Percentiles rank a stretch among this genome's conserved stretches.
Evolutionary conservation across 2,797 vertebrate species (phyloP).

Genomic region (Macroramphosus scolopax): DNA sequence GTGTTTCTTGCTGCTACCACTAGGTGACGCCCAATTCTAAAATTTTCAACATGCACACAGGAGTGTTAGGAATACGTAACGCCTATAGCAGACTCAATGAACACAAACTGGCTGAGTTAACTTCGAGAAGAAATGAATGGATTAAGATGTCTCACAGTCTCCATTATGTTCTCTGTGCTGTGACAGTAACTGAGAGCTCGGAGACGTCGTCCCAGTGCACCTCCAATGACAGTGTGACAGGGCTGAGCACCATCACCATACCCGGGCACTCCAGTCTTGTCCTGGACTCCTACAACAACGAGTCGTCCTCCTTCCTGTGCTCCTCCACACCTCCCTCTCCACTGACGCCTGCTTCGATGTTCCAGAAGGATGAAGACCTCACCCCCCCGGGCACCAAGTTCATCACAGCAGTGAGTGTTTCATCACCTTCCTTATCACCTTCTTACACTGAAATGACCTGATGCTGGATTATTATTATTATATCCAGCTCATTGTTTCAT

Average conservation of each 20-base stretch:
- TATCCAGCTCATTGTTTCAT: too few relatives aligned
- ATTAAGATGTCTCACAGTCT: background rate
- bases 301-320: slow-evolving; percentile 62
- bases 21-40: too few relatives aligned
- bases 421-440: background rate
- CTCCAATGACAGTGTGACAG: slow-evolving; percentile 73
- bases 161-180: background rate
- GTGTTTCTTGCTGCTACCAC: too few relatives aligned
- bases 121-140: too few relatives aligned
- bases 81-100: too few relatives aligned
- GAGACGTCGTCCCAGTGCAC: slow-evolving; percentile 79
- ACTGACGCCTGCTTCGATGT: slow-evolving; percentile 54
- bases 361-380: slow-evolving; percentile 71
- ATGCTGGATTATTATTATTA: too few relatives aligned
- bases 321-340: slow-evolving; percentile 58
- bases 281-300: slow-evolving; percentile 68
- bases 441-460: background rate
- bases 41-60: too few relatives aligned
- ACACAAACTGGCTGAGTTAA: too few relatives aligned
- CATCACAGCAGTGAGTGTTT: slow-evolving; percentile 78
- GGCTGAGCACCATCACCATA: slow-evolving; percentile 52
- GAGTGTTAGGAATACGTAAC: too few relatives aligned
- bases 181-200: slow-evolving; percentile 74
- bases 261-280: slow-evolving; percentile 40
- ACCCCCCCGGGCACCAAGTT: slow-evolving; percentile 69